Conservation (phyloP, 2,113 vertebrate species). For the Stomatorhinus ivindoensis region DNA sequence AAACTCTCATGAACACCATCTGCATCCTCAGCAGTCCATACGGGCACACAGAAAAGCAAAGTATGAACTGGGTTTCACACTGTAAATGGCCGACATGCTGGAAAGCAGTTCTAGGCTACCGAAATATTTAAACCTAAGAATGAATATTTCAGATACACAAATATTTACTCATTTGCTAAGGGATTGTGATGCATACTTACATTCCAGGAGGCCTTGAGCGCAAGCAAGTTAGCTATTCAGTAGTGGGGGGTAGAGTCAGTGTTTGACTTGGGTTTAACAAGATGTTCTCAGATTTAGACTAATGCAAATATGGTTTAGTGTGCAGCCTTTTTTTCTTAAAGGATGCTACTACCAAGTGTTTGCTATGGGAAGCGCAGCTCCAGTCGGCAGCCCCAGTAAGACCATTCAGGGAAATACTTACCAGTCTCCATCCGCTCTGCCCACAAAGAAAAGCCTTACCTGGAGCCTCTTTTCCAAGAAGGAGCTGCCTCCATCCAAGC, state of each 20-base stretch:
- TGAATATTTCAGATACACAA: neutral
- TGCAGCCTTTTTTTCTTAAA: neutral
- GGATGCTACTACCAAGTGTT: neutral
- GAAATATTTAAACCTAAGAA: neutral
- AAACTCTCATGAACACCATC: neutral
- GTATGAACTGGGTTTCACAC: neutral
- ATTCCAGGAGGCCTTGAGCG: neutral
- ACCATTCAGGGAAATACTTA: neutral
- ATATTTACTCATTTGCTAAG: neutral
- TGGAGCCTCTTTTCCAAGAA: constrained; percentile 75
- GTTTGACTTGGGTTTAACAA: neutral
- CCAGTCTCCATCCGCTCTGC: neutral
- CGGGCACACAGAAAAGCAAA: neutral
- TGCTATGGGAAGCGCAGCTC: neutral
- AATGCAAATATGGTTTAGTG: neutral
- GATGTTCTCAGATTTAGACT: neutral
- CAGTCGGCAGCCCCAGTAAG: neutral
- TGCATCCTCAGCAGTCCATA: neutral
- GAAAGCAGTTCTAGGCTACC: neutral
- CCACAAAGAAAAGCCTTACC: constrained; percentile 44
- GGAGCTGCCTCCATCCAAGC: constrained; percentile 65
- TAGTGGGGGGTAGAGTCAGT: neutral
- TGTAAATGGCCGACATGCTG: neutral
- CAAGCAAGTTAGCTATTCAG: neutral
- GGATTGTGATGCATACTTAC: neutral